Base-by-base conservation (phyloP, 1,140 invertebrate genomes). In the Aphaenogaster ashmeadi region DNA sequence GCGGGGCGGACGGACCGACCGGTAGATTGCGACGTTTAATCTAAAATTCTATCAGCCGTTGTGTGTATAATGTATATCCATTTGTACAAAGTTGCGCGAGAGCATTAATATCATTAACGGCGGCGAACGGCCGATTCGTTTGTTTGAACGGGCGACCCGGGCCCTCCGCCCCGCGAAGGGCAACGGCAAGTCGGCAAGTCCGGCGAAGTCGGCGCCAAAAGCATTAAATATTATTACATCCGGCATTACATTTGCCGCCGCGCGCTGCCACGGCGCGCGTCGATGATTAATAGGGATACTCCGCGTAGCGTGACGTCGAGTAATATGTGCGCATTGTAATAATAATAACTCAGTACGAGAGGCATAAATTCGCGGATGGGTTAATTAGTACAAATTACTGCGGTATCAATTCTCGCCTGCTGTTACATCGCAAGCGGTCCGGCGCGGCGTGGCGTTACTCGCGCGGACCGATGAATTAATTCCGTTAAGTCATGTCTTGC, bases 331-430 rank as follows among this genome's bases (percentile, higher is more conserved):
- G 80, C 67, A 83, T 72, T 83, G 80, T 83, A 83, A 72, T 69
- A 81, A 81, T 81, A 58, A 83, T 58, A 58, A 75, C 36, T 44
- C 41, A 67, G 78, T 72, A 58, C 67, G 80, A 83, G 80, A 72
- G 67, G 67, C 54, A 84, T 74, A 60, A 62, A 74, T 84, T 74
- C 69, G 78, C 62, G 69, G 80, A 84, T 84, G 80, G 69, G 54
- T 84, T 84, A 84, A 84, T 84, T 84, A 84, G 80, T 84, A 74
- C 80, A 84, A 84, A 84, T 84, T 84, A 84, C 80, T 84, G 80
- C 80, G 80, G 80, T 74, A 74, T 84, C 80, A 84, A 74, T 84
- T 84, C 69, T 74, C 80, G 69, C 78, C 64, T 81, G 41, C 64
- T 60, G 47, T 7, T 69, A 47, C 27, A 50, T 62, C 11, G 75